Evolutionary conservation across 2,797 vertebrate species (phyloP).

Genomic region (Sebastes matsubarae): DNA sequence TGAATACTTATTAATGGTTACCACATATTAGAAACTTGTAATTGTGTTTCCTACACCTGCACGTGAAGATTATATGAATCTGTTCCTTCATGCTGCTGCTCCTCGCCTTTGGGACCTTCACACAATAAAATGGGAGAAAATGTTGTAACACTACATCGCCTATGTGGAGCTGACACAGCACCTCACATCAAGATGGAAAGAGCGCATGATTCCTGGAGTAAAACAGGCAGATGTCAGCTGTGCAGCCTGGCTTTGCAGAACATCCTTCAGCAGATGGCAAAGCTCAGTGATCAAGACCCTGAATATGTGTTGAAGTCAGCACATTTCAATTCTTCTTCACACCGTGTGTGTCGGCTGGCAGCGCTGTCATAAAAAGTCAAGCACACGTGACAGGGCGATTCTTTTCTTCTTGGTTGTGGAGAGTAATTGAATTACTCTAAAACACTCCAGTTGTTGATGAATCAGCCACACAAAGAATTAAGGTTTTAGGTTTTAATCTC

Average conservation of each 20-base stretch:
- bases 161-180: conserved; percentile 60
- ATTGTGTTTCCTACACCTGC: not conserved
- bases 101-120: conserved; percentile 15
- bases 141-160: conserved; percentile 11
- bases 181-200: conserved; percentile 49
- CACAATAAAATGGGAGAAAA: not conserved
- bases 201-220: conserved; percentile 40
- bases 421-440: not conserved
- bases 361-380: conserved; percentile 13
- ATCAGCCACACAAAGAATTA: not conserved
- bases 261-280: conserved; percentile 64
- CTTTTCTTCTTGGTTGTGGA: not conserved
- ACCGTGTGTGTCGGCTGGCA: not conserved
- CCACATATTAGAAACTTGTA: not conserved
- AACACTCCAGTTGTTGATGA: conserved; percentile 4
- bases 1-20: not conserved
- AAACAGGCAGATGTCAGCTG: conserved; percentile 66
- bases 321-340: conserved; percentile 30
- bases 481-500: conserved; percentile 1
- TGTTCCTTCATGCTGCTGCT: not conserved
- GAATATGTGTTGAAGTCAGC: conserved; percentile 64
- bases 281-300: conserved; percentile 66
- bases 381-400: not conserved
- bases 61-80: not conserved
- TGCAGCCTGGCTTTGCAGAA: conserved; percentile 41